A percentile compares a stretch with the other conserved stretches of the same genome.
Conservation (phyloP, 2,113 vertebrate species). For the Fregata magnificens region DNA sequence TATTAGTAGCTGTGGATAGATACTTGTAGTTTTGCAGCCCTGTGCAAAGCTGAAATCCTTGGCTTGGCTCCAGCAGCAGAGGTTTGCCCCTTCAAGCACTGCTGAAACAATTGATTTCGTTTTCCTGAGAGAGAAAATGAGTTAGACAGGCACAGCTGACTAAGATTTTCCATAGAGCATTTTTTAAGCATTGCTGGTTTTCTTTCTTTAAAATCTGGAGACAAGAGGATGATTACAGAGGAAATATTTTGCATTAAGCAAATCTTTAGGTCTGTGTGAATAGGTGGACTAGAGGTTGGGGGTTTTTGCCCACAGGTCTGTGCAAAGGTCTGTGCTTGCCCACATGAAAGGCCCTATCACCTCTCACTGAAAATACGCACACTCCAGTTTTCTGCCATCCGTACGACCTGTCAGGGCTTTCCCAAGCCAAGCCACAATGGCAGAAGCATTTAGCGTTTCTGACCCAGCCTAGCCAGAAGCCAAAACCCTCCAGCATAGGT, state of each 20-base stretch:
- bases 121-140: background rate
- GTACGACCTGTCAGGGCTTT: background rate
- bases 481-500: background rate
- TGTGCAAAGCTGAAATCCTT: background rate
- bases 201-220: background rate
- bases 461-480: background rate
- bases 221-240: background rate
- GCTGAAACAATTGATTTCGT: background rate
- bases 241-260: background rate
- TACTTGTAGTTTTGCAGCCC: background rate
- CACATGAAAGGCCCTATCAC: background rate
- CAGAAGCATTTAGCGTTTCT: background rate
- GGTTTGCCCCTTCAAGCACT: background rate
- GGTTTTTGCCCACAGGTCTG: accelerated
- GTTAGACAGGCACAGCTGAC: background rate
- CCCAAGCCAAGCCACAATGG: background rate
- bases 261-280: background rate
- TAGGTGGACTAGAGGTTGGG: background rate
- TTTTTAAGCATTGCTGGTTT: background rate
- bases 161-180: background rate
- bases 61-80: background rate
- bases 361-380: background rate
- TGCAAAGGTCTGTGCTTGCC: background rate
- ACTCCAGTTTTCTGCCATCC: background rate
- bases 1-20: background rate